Base-by-base conservation (phyloP, 2,797 vertebrate species). In the Bradypodion ventrale region DNA sequence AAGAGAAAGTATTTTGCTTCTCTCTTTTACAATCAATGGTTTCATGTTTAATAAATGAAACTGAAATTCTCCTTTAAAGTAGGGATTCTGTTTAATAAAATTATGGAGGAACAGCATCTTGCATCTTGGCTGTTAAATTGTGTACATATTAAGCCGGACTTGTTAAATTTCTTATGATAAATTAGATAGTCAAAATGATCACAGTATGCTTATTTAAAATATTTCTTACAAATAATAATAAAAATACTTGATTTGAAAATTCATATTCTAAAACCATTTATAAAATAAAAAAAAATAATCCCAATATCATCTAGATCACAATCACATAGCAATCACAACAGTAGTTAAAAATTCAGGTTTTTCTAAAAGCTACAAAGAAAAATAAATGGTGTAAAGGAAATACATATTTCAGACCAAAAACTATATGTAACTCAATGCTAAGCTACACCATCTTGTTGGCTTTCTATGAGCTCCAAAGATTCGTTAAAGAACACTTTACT, bases 1-100 rank as follows among this genome's bases (percentile, higher is more conserved):
- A 75, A 70, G 2, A 78, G 44, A 82, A 82, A 87, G 27, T 12
- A 83, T 75, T 75, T 75, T 85, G 25, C 75, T 75, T 78, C 32
- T 42, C 56, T 75, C 29, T 42, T 60, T 65, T 19, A 40, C 3
- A 52, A 9, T 84, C 76, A 73, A 8, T 42, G 27, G 62, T 25
- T 74, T 7, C 10, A 13, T 56, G 44, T 66, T 74, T 75, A 32
- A 75, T 15, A 70, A 65, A 72, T 21, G 44, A 74, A 5, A 74
- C 35, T 46, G 60, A 70, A 42, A 49, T 56, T 35, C 40, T 63
- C 35, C 49, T 65, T 40, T n/a, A 62, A n/a, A n/a, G 46, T 6
- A 46, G 25, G 27, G n/a, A 70, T 44, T 83, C 65, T 70, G 65
- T 60, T 77, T 59, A 60, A 56, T 29, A 59, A 4, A 44, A n/a